Evolutionary conservation across 2,888 invertebrate species (phyloP).

Genomic region (Adineta ricciae): DNA sequence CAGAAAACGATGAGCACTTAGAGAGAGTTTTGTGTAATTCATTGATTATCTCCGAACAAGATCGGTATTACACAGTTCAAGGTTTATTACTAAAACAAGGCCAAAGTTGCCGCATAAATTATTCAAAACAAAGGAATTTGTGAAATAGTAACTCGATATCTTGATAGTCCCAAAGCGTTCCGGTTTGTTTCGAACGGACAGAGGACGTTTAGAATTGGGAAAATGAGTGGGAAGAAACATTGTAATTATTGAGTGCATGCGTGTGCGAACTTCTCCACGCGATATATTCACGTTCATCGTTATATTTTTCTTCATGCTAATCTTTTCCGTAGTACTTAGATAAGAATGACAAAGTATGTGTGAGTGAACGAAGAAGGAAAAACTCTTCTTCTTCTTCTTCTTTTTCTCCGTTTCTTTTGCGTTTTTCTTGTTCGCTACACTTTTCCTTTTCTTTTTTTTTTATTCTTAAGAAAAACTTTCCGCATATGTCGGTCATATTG

Average conservation of each 20-base stretch:
- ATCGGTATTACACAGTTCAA: not conserved
- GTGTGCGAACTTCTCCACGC: not conserved
- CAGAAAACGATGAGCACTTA: not conserved
- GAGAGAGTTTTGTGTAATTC: not conserved
- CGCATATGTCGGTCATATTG: not conserved
- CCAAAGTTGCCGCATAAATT: not conserved
- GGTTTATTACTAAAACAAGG: not conserved
- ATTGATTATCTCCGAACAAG: not conserved
- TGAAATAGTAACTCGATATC: not conserved
- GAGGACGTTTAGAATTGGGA: not conserved
- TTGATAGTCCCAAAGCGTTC: not conserved
- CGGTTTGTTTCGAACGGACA: not conserved
- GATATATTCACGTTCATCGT: not conserved
- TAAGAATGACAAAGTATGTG: not conserved
- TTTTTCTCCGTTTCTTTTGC: not conserved
- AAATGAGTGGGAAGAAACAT: not conserved
- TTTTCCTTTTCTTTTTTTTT: not conserved
- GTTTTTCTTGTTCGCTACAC: not conserved
- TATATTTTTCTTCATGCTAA: not conserved
- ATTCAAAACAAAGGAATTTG: not conserved
- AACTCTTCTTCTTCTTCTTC: not conserved
- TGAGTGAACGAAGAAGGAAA: not conserved
- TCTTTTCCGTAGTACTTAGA: not conserved
- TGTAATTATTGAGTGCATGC: not conserved
- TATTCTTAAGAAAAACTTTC: not conserved